phyloP scores from a whole-genome alignment of 2,797 vertebrate genomes.

The Calcarius lapponicus region DNA sequence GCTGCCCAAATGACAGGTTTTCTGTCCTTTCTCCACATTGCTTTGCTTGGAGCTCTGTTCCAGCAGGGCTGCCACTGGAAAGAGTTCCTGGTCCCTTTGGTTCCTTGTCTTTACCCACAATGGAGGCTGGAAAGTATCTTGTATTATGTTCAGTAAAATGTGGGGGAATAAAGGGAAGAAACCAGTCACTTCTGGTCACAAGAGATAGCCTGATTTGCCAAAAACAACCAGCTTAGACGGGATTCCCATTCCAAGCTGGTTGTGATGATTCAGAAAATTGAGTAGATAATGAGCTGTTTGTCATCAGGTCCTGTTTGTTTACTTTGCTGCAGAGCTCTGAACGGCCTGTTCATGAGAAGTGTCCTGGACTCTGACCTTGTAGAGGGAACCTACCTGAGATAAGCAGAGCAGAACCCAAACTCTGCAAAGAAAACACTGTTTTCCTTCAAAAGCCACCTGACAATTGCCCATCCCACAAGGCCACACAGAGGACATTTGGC shows the following conservation, averaged over 20 bases:
- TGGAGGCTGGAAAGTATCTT: not conserved
- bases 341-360: not conserved
- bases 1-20: not conserved
- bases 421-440: not conserved
- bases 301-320: conserved; percentile 31
- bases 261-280: conserved; percentile 40
- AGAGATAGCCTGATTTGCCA: not conserved
- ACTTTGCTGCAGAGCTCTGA: conserved; percentile 5
- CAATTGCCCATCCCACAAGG: rapidly evolving
- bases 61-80: not conserved
- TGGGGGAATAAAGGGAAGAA: conserved; percentile 19
- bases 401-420: not conserved
- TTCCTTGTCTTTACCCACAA: conserved; percentile 21
- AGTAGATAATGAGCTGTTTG: conserved; percentile 52
- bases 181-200: conserved; percentile 17
- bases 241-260: conserved; percentile 29
- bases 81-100: not conserved
- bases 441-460: not conserved
- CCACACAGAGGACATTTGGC: not conserved
- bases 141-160: not conserved
- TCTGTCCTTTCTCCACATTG: not conserved
- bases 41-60: conserved; percentile 7
- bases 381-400: not conserved
- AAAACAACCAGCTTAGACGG: not conserved
- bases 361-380: not conserved